Evolutionary conservation across 2,113 vertebrate genomes (phyloP).

Genomic region (Sceloporus tristichus): DNA sequence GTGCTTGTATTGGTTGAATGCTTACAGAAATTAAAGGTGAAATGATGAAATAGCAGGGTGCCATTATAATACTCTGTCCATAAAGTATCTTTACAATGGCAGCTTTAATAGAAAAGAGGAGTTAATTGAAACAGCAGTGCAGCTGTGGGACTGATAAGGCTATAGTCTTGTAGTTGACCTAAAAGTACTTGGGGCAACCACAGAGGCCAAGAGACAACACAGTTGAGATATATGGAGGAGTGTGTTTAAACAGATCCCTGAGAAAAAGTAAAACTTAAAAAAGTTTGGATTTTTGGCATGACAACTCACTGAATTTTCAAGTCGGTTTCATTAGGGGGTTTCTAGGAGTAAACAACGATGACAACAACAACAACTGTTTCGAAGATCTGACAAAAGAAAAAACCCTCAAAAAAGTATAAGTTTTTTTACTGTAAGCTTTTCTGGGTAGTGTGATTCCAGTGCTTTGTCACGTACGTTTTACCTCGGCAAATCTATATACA

Average conservation of each 20-base stretch:
- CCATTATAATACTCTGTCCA: conserved; percentile 1
- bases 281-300: too few species aligned
- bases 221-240: background rate
- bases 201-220: background rate
- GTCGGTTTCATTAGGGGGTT: too few species aligned
- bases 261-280: too few species aligned
- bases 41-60: background rate
- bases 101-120: conserved; percentile 26
- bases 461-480: background rate
- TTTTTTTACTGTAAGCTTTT: background rate
- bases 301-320: too few species aligned
- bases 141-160: background rate
- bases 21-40: conserved; percentile 5
- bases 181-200: background rate
- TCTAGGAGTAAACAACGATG: too few species aligned
- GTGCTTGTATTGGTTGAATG: conserved; percentile 24
- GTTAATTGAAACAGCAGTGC: conserved; percentile 30
- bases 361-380: too few species aligned
- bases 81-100: conserved; percentile 7
- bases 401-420: too few species aligned
- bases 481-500: background rate
- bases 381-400: too few species aligned
- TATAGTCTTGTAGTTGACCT: background rate
- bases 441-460: background rate
- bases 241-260: too few species aligned